Evolutionary conservation across 2,888 invertebrate species (phyloP).

Genomic region (Heliconius hortense): DNA sequence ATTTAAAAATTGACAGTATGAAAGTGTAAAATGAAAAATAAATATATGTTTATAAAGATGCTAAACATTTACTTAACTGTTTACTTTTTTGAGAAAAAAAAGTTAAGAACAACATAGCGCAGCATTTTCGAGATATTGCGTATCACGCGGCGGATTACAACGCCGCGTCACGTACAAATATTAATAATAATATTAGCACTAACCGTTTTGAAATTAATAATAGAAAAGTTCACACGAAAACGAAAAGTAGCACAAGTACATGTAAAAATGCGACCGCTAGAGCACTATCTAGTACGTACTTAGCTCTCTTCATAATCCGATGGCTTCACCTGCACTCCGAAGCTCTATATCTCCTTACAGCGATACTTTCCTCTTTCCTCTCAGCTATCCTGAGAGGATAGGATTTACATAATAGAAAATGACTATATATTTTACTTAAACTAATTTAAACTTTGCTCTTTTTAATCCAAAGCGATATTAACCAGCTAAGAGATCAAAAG

Average conservation of each 20-base stretch:
- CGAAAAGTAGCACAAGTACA: not conserved
- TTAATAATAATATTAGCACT: not conserved
- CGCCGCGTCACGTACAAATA: not conserved
- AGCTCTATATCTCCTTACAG: not conserved
- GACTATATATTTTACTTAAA: constrained; percentile 2
- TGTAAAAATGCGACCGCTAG: constrained; percentile 6
- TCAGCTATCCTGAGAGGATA: no score
- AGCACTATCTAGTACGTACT: not conserved
- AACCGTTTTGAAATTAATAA: not conserved
- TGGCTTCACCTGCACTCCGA: constrained; percentile 7
- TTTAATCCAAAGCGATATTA: not conserved
- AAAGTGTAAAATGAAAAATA: no score
- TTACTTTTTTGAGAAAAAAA: no score
- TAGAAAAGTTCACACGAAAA: not conserved
- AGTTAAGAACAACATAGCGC: no score
- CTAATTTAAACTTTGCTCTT: constrained; percentile 1
- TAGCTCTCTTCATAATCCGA: constrained; percentile 9
- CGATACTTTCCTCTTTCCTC: constrained; percentile 5
- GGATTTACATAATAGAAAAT: constrained; percentile 10
- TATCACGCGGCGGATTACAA: not conserved
- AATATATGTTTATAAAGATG: no score
- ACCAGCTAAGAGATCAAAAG: not conserved
- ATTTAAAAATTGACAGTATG: not conserved
- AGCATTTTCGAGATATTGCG: no score
- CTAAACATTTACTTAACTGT: no score